Evolutionary conservation across 2,113 vertebrate species (phyloP).

Genomic region (Dasyurus viverrinus): DNA sequence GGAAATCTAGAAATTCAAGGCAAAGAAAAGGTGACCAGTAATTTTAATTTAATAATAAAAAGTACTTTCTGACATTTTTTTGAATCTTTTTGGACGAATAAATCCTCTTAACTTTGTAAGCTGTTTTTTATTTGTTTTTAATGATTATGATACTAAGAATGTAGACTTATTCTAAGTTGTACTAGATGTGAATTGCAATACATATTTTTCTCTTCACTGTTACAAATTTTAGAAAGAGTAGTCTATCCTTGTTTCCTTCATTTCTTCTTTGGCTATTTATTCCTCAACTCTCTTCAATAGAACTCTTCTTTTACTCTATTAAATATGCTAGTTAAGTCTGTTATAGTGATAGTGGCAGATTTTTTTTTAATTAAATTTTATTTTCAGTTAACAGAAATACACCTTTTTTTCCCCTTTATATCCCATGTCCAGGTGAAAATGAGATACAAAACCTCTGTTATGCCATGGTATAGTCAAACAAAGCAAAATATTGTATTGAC

Average conservation of each 20-base stretch:
- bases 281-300: not conserved
- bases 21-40: slow-evolving; percentile 91
- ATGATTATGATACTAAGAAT: slow-evolving; percentile 73
- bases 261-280: not conserved
- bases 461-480: too few relatives aligned
- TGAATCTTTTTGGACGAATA: slow-evolving; percentile 54
- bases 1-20: slow-evolving; percentile 93
- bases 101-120: slow-evolving; percentile 70
- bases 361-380: not conserved
- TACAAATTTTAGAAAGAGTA: not conserved
- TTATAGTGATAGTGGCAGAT: not conserved
- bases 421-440: not conserved
- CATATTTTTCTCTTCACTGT: not conserved
- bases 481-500: too few relatives aligned
- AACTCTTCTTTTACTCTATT: not conserved
- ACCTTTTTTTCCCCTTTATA: not conserved
- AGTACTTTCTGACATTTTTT: slow-evolving; percentile 20
- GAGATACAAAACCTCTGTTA: not conserved
- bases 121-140: slow-evolving; percentile 71
- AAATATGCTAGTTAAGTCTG: not conserved
- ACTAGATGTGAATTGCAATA: slow-evolving; percentile 77
- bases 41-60: slow-evolving; percentile 61
- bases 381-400: too few relatives aligned
- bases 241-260: not conserved
- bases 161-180: slow-evolving; percentile 77